Conservation (phyloP, 2,797 vertebrate genomes). For the Manis crassicaudata region DNA sequence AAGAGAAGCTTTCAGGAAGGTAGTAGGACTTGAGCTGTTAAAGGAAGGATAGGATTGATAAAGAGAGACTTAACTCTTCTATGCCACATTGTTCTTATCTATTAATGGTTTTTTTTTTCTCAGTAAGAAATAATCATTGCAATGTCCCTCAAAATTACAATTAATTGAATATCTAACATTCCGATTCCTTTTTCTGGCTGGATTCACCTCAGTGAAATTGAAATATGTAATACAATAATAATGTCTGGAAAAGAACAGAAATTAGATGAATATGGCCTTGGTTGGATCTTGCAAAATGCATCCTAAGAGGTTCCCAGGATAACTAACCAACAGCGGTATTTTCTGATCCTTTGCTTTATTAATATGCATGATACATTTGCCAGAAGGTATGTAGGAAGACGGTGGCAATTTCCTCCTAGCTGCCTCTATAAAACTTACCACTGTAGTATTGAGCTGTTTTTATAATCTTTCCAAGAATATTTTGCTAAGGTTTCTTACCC, state of each 20-base stretch:
- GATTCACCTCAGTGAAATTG: conserved; percentile 14
- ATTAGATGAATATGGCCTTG: background rate
- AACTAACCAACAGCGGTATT: background rate
- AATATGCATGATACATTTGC: background rate
- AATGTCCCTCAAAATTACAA: conserved; percentile 39
- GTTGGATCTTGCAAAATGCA: background rate
- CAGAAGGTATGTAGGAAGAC: conserved; percentile 18
- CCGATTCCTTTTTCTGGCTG: background rate
- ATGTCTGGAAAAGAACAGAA: conserved; percentile 44
- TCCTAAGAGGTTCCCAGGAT: background rate
- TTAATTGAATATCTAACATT: background rate
- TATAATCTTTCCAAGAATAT: conserved; percentile 32
- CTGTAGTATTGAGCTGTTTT: background rate
- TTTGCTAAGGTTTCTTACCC: background rate
- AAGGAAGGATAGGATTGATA: background rate
- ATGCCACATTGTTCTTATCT: background rate
- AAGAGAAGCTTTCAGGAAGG: background rate
- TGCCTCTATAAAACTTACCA: background rate
- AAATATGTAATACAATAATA: conserved; percentile 23
- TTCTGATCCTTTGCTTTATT: conserved; percentile 9
- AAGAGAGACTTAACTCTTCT: background rate
- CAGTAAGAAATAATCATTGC: background rate
- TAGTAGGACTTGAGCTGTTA: background rate
- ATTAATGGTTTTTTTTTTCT: background rate
- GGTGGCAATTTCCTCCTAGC: background rate